Evolutionary conservation across 2,113 vertebrate genomes (phyloP), one percentile per base, ranked within the genome.

Genomic region (Excalfactoria chinensis): DNA sequence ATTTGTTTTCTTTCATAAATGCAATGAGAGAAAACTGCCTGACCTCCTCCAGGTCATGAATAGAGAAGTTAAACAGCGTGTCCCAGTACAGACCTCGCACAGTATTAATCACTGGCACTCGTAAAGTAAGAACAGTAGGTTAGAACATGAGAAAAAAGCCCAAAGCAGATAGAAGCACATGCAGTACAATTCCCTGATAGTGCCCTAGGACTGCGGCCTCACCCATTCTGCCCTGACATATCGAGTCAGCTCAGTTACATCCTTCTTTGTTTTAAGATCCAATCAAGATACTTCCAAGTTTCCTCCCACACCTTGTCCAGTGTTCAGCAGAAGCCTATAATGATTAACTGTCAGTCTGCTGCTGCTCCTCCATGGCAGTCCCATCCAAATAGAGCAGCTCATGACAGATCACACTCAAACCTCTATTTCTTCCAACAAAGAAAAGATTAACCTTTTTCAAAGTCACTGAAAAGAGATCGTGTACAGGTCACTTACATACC

Each of bases 281-380:
- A 58, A 6, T 6, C 60, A 26, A 70, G 18, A 49, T 44, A 1
- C 40, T 1, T 26, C 67, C 63, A n/a, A 22, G 30, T 67, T 44
- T 44, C 41, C 30, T 44, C 30, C 41, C 41, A 30, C 14, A 64
- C 21, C 23, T n/a, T 11, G 59, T 59, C 75, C 75, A 55, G 41
- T 6, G 5, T 21, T 85, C 83, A 23, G 56, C 53, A 53, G 18
- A 56, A 83, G 78, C 53, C 88, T 88, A 0, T n/a, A 88, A 90
- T 80, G 87, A 94, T 91, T n/a, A 88, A 28, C 72, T 93, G 86
- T 70, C 83, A 63, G 35, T 7, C 79, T 73, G 60, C 48, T 56
- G 18, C 44, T 62, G 63, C 55, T 86, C 60, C 72, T 84, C 60
- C 60, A 63, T 28, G 51, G 75, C 71, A 76, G 8, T 59, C 55